Evolutionary conservation across 2,113 vertebrate species (phyloP).

Genomic region (Urocynchramus pylzowi): DNA sequence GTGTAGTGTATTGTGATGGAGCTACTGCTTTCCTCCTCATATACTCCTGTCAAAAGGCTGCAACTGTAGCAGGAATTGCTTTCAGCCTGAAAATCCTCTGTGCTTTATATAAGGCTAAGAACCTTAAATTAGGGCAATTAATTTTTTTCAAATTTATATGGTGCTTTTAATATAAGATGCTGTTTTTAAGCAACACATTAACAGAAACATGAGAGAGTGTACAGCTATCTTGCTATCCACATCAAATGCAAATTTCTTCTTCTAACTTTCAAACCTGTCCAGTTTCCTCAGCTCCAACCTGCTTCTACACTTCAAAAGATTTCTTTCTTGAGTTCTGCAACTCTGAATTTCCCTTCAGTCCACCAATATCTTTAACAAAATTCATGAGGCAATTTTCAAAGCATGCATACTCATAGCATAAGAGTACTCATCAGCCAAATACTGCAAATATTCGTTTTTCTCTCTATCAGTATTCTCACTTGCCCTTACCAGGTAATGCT

Average conservation of each 20-base stretch:
- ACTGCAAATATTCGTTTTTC: background rate
- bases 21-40: background rate
- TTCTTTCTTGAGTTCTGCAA: background rate
- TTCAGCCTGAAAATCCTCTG: background rate
- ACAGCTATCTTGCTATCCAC: background rate
- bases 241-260: background rate
- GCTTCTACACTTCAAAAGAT: background rate
- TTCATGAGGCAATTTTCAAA: background rate
- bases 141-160: background rate
- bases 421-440: background rate
- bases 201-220: background rate
- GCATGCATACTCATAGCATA: background rate
- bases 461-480: background rate
- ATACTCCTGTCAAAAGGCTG: background rate
- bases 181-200: background rate
- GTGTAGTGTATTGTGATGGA: background rate
- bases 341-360: background rate
- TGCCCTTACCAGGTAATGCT: background rate
- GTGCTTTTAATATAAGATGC: background rate
- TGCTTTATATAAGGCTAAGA: background rate
- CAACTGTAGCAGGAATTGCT: background rate
- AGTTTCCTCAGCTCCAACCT: background rate
- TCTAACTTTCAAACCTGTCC: background rate
- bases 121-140: background rate
- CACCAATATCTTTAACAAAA: background rate